Evolutionary conservation across 2,797 vertebrate genomes (phyloP), one percentile per base, ranked within the genome.

Genomic region (Molossus alvarezi): DNA sequence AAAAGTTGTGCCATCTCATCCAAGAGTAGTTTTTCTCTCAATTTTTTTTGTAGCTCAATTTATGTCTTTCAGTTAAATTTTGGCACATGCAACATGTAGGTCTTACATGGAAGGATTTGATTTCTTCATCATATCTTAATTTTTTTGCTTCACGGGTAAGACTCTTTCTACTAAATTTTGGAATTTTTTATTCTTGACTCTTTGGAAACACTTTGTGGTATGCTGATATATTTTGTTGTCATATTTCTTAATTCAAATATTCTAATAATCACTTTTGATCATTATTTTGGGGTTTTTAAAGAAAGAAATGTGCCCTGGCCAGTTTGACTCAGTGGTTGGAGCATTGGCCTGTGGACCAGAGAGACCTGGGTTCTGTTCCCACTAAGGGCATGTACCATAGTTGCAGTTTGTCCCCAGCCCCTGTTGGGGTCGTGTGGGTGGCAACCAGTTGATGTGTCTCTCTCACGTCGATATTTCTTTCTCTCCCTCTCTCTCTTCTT

Each of bases 211-310:
- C 13, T 82, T 75, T 60, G 14, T 48, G 75, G 60, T 76, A 58
- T 58, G 8, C 27, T 48, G 37, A 27, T 58, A 23, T 37, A 25
- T 76, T 92, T 77, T 73, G n/a, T 18, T 18, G 25, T 29, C 15
- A 60, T 75, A 53, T 88, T 93, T 80, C 45, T 67, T 81, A 88
- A 73, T 67, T 83, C 6, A 58, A 62, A 94, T 25, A 75, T 65
- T 65, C 21, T 65, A 58, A 75, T 33, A 65, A 20, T 33, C 55
- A 21, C 9, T 73, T 77, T 80, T 72, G 13, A 53, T 81, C 4
- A 72, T 18, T 53, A 82, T 57, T 73, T 82, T 33, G n/a, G 9
- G 75, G 21, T 67, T 93, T 81, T 65, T 21, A 75, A 53, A 60
- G 9, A n/a, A 41, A 33, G 18, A 11, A 64, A 55, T 33, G 33